phyloP scores from a whole-genome alignment of 2,888 invertebrate genomes.

The Pediacus dermestoides region DNA sequence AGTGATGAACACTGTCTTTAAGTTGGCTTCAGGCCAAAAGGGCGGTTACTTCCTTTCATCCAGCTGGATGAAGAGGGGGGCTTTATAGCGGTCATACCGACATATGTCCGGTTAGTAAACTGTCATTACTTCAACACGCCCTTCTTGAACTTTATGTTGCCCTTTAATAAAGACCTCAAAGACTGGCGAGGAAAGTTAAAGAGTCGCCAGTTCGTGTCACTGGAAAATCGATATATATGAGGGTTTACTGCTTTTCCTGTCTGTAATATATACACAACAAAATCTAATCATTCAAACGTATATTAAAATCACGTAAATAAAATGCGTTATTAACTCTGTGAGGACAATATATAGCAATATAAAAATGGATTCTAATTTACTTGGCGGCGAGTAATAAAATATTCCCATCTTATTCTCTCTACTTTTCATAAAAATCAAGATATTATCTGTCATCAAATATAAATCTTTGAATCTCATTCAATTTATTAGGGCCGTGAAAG shows the following conservation, averaged over 20 bases:
- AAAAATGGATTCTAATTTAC: conserved; percentile 16
- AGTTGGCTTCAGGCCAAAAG: conserved; percentile 23
- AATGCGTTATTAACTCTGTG: no score
- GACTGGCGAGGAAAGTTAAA: no score
- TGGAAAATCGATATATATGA: no score
- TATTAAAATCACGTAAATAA: no score
- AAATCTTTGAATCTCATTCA: conserved; percentile 30
- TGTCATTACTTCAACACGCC: conserved; percentile 21
- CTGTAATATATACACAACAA: no score
- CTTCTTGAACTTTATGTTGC: conserved; percentile 5
- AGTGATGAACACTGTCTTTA: conserved; percentile 19
- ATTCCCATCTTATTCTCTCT: background rate
- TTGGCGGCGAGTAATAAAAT: conserved; percentile 15
- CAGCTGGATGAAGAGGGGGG: no score
- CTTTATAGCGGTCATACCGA: conserved; percentile 24
- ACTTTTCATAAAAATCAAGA: conserved; percentile 18
- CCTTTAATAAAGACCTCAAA: conserved; percentile 4
- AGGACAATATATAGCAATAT: no score
- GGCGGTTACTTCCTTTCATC: conserved; percentile 22
- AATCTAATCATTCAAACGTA: no score
- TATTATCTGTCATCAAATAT: conserved; percentile 26
- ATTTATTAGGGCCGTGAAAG: conserved; percentile 31
- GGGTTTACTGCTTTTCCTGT: no score
- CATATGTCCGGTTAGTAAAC: conserved; percentile 22
- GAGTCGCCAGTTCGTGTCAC: no score